Evolutionary conservation across 1,140 invertebrate genomes (phyloP).

Genomic region (Leguminivora glycinivorella): DNA sequence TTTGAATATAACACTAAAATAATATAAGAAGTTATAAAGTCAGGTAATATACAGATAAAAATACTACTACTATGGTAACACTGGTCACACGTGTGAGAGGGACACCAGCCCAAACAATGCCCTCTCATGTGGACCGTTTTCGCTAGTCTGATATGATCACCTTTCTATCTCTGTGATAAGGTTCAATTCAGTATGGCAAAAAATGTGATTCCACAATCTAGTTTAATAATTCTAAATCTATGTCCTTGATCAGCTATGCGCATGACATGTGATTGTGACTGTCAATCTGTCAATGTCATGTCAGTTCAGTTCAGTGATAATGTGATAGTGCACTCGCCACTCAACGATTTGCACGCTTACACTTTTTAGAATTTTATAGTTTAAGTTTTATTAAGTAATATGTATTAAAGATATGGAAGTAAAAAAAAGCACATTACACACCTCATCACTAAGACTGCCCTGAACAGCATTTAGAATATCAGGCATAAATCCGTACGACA

Average conservation of each 20-base stretch:
- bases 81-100: too few relatives aligned
- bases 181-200: too few relatives aligned
- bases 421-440: background rate
- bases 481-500: background rate
- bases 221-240: too few relatives aligned
- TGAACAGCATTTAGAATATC: background rate
- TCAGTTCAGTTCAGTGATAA: background rate
- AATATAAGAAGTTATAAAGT: too few relatives aligned
- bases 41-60: too few relatives aligned
- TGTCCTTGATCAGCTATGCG: background rate
- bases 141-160: too few relatives aligned
- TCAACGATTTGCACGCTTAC: background rate
- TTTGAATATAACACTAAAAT: too few relatives aligned
- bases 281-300: conserved; percentile 1
- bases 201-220: too few relatives aligned
- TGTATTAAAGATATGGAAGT: background rate
- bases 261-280: background rate
- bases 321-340: background rate
- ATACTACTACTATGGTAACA: too few relatives aligned
- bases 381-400: background rate
- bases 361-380: background rate
- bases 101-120: too few relatives aligned
- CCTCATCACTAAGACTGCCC: background rate
- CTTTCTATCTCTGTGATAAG: too few relatives aligned
- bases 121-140: too few relatives aligned